These are phyloP conservation scores for Dreissena rostriformis DNA, from an alignment of 1,140 invertebrate genomes.

Conservation along the genomic window DNA sequence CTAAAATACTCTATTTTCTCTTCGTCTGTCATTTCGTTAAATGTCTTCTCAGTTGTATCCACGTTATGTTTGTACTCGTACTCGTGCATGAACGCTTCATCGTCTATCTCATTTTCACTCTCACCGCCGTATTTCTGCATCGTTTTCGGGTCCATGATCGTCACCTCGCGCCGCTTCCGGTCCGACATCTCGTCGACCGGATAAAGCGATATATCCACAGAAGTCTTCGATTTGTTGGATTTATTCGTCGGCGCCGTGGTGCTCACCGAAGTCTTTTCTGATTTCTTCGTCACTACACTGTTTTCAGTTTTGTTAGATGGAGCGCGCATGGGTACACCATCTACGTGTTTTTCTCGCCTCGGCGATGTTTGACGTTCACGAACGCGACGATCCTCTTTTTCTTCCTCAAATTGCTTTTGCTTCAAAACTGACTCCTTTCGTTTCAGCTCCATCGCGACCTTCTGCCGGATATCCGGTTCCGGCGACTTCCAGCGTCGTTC, in stretches of 20 bases:
- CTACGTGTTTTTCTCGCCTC: not conserved
- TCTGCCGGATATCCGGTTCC: not conserved
- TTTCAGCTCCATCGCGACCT: not conserved
- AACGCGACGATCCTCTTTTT: not conserved
- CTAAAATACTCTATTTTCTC: constrained; percentile 47
- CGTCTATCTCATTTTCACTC: not conserved
- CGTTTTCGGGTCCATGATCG: constrained; percentile 40
- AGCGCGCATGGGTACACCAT: too few relatives aligned
- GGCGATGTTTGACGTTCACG: not conserved
- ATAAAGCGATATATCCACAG: constrained; percentile 17
- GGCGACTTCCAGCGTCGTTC: not conserved
- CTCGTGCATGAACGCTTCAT: constrained; percentile 37
- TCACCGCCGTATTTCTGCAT: not conserved
- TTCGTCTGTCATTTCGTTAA: constrained; percentile 48
- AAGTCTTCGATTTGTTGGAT: constrained; percentile 12
- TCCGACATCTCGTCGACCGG: constrained; percentile 6
- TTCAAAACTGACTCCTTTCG: not conserved
- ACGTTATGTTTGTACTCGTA: constrained; percentile 35
- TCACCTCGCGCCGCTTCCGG: constrained; percentile 41
- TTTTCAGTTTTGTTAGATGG: constrained; percentile 1
- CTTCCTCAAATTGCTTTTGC: not conserved
- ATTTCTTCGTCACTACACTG: not conserved
- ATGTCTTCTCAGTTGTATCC: not conserved
- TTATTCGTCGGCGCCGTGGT: too few relatives aligned
- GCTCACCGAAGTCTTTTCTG: too few relatives aligned